Evolutionary conservation across 2,888 invertebrate genomes (phyloP), one percentile per base, ranked within the genome.

Genomic region (Gibbula magus): DNA sequence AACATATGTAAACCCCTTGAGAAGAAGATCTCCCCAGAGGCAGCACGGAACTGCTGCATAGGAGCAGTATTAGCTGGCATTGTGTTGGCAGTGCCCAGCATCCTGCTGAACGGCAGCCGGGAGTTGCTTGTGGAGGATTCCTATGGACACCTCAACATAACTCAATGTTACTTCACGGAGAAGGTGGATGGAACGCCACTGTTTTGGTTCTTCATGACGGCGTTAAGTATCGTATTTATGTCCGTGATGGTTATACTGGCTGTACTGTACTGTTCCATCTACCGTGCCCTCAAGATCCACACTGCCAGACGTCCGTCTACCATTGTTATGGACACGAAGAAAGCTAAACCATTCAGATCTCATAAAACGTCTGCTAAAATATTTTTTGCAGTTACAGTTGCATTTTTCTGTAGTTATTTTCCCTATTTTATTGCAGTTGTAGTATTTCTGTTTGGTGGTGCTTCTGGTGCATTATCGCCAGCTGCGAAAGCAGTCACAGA

Each of bases 301-400:
- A 51, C 51, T 25, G 25, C 39, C 20, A 74, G 74, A 13, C 20
- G 74, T 10, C 45, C 74, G 13, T 74, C 74, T 16, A 61, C 61
- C 4, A 61, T 29, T 7, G 29, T 25, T 13, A 13, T 25, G 13
- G 61, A 61, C 3, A 45, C 45, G 10, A 61, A 54, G 20, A 54
- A 61, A 18, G 29, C 25, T 61, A 61, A 29, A 61, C 25, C 29
- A 29, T 61, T 61, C 25, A 10, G 61, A 29, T 61, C 61, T 25
- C 61, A 61, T 25, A 61, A 61, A 29, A 61, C 61, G 29, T 74
- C 74, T 25, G 74, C 88, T 20, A n/a, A 85, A 22, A 39, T 78
- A n/a, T 78, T 78, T 52, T 78, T 78, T 70, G 67, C 67, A 13
- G 52, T 78, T 51, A 78, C 78, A 18, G 70, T 78, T 52, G 78